Conservation (phyloP, 2,113 vertebrate species). For the Rhagologus leucostigma region DNA sequence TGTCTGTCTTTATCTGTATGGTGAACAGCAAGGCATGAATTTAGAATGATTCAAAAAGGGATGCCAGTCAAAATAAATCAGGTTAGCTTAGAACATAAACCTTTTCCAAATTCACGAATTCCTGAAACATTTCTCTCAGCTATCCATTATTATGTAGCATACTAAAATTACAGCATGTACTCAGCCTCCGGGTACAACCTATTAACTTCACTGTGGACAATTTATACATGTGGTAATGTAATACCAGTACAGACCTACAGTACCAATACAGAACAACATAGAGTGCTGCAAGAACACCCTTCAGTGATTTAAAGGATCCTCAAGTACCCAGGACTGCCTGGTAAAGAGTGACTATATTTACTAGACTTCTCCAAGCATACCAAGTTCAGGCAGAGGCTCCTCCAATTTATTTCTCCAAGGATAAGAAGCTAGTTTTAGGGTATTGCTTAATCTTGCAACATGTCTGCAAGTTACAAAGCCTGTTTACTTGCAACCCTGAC, state of each 20-base stretch:
- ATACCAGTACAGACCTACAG: neutral
- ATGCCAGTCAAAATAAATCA: neutral
- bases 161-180: neutral
- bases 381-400: neutral
- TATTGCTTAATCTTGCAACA: neutral
- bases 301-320: neutral
- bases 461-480: neutral
- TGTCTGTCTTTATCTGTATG: constrained; percentile 90
- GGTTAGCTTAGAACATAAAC: neutral
- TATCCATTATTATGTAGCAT: neutral
- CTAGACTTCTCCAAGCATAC: neutral
- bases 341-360: neutral
- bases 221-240: neutral
- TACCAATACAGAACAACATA: neutral
- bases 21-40: neutral
- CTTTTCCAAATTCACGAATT: neutral
- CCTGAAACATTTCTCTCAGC: neutral
- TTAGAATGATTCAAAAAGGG: neutral
- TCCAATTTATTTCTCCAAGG: neutral
- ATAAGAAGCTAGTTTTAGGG: neutral
- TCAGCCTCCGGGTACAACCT: neutral
- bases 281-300: neutral
- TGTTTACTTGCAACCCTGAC: neutral
- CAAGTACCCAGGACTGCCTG: neutral
- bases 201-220: neutral